Evolutionary conservation across 2,113 vertebrate genomes (phyloP), one percentile per base, ranked within the genome.

Genomic region (Limnothrissa miodon): DNA sequence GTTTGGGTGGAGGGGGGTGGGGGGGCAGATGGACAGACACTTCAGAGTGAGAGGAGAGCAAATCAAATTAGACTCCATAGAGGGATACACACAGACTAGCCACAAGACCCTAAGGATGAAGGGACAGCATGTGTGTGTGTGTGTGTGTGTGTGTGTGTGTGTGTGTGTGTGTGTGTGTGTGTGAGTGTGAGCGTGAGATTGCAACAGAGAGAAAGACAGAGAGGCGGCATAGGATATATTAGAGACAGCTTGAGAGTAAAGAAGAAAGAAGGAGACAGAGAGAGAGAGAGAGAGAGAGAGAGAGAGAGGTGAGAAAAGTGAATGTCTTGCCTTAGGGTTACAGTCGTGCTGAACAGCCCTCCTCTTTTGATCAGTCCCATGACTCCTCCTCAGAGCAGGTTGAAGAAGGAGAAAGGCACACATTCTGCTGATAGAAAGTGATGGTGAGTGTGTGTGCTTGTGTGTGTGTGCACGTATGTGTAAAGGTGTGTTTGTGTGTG

Each of bases 11-110:
- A 17, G 46, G 0, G 46, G 15, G 46, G 11, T 48, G 46, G 46
- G 46, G 46, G 10, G 11, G 3, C 11, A 48, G 48, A 51, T 5
- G 79, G 81, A 86, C 85, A 81, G 86, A 91, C 82, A 81, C 86
- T 90, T 91, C 87, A 89, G 86, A 91, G 81, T 51, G 84, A 89
- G 84, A 81, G 70, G 83, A 33, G 19, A 88, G 80, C 44, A 83
- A 86, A 85, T 88, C 83, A 83, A 78, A 85, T 86, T 80, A 86
- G 87, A 90, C 84, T 85, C 1, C 42, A 78, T 46, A 46, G 25
- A 82, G 39, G 85, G 80, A 85, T n/a, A 78, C 1, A 45, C 80
- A 33, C 33, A n/a, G 29, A 83, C 80, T 82, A 78, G 78, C 59
- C 45, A 9, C 13, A 81, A 46, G 79, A 83, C 82, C 33, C 62